A percentile compares a stretch with the other conserved stretches of the same genome.
Evolutionary conservation across 1,140 invertebrate genomes (phyloP).

Genomic region (Chlorops oryzae): DNA sequence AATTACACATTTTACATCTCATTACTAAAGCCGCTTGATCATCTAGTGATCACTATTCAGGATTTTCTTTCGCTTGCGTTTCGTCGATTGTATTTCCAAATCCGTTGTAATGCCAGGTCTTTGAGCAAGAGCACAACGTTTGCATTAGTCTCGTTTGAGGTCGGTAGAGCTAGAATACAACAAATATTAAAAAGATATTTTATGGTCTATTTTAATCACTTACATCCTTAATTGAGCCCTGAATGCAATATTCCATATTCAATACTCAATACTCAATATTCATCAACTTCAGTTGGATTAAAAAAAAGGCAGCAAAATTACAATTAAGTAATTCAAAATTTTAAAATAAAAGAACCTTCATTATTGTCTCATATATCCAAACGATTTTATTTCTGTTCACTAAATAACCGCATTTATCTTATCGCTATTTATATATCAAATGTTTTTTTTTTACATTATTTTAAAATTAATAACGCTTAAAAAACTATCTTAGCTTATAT

Average conservation of each 20-base stretch:
- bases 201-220: background rate
- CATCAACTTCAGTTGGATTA: no score
- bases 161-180: constrained; percentile 14
- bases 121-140: constrained; percentile 14
- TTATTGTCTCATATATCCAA: no score
- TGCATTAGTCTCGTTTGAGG: constrained; percentile 17
- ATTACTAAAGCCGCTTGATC: constrained; percentile 2
- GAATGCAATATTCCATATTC: constrained; percentile 15
- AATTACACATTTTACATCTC: constrained; percentile 11
- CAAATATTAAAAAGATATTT: background rate
- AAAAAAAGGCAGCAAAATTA: no score
- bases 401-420: no score
- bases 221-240: constrained; percentile 18
- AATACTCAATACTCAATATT: no score
- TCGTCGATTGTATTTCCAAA: background rate
- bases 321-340: no score
- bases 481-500: no score
- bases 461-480: no score
- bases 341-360: no score
- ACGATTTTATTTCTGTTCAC: no score
- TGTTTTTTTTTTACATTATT: no score
- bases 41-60: constrained; percentile 4
- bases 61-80: background rate
- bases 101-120: constrained; percentile 15
- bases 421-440: no score